Conservation (phyloP, 2,113 vertebrate species). For the Marcusenius ussheri region DNA sequence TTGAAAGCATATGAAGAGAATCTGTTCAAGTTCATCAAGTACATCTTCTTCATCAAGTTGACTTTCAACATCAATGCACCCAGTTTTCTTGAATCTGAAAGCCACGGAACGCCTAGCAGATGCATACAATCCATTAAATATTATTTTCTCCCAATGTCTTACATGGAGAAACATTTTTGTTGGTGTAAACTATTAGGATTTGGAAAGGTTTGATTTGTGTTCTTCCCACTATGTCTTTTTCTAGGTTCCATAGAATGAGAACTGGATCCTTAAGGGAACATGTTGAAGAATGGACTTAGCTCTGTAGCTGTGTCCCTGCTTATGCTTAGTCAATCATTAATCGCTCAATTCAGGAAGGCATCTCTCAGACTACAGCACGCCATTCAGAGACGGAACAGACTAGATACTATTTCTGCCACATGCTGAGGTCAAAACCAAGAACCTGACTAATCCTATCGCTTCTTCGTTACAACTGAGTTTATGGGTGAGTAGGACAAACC, state of each 20-base stretch:
- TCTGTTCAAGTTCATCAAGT: neutral
- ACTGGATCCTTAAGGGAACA: neutral
- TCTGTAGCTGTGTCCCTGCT: slow-evolving; percentile 42
- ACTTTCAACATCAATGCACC: neutral
- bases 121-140: neutral
- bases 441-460: neutral
- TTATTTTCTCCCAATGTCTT: neutral
- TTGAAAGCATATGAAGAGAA: neutral
- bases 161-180: neutral
- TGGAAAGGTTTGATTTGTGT: neutral
- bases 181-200: neutral
- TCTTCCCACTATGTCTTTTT: neutral
- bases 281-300: slow-evolving; percentile 48
- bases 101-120: neutral
- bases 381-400: slow-evolving; percentile 24
- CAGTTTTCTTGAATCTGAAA: neutral
- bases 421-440: neutral
- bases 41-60: neutral
- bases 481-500: slow-evolving; percentile 12
- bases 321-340: slow-evolving; percentile 59
- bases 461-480: neutral
- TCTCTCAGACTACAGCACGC: slow-evolving; percentile 21
- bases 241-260: neutral
- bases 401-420: neutral
- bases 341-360: slow-evolving; percentile 31